Evolutionary conservation across 37 sponge, comb jelly and placozoan species (phyloP).

Genomic region (Aplysina aerophoba): DNA sequence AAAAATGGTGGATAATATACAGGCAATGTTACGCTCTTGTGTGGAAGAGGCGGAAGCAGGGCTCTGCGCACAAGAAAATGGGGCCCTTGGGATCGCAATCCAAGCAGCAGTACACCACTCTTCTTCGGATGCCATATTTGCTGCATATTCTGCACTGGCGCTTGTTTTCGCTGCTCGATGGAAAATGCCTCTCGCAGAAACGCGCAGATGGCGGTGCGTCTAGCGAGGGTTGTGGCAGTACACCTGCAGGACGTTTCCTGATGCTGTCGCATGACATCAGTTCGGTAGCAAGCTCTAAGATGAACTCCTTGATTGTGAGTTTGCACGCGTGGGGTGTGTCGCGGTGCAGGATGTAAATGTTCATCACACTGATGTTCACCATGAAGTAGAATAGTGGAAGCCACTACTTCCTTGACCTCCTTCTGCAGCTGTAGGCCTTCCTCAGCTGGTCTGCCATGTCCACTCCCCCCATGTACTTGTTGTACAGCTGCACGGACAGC

Average conservation of each 20-base stretch:
- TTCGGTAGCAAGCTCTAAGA: background rate
- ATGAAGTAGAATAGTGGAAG: background rate
- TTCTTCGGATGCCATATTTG: background rate
- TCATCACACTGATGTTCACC: background rate
- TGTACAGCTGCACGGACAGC: constrained; percentile 8
- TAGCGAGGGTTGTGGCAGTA: too few relatives aligned
- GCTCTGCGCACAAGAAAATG: background rate
- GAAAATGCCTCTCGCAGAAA: background rate
- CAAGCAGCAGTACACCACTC: constrained; percentile 7
- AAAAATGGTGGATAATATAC: too few relatives aligned
- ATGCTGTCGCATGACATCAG: background rate
- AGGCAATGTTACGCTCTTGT: too few relatives aligned
- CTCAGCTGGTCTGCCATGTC: background rate
- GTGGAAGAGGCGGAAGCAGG: constrained; percentile 7
- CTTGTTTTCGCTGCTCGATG: background rate
- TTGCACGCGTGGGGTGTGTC: background rate
- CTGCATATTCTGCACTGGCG: constrained; percentile 1
- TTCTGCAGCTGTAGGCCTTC: constrained; percentile 1
- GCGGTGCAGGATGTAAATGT: background rate
- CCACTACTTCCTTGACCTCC: constrained; percentile 34
- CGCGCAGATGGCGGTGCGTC: background rate
- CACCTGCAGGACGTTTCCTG: constrained; percentile 11
- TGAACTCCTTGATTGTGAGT: constrained; percentile 10
- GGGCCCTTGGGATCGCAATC: constrained; percentile 2
- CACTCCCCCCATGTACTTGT: constrained; percentile 29